Evolutionary conservation across 1,140 invertebrate species (phyloP), one percentile per base, ranked within the genome.

Genomic region (Lanistes nyassanus): DNA sequence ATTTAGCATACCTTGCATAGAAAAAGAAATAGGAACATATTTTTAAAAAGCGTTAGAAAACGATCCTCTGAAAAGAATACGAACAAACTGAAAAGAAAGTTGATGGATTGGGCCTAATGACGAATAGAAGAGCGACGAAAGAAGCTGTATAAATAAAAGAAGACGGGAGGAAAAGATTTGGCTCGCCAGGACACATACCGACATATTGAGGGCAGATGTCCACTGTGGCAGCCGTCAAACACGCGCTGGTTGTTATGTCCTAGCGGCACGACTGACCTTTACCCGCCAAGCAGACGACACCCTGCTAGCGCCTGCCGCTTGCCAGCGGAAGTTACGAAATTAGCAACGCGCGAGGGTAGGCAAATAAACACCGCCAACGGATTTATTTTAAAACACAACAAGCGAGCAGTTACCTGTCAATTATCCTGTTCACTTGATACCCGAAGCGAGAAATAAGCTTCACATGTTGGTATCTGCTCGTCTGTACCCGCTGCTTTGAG

Each of bases 341-440:
- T 67, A 67, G 65, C 65, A 31, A n/a, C 65, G 65, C 26, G n/a
- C 34, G 29, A 42, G 65, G 65, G 65, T 23, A 67, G 65, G 26
- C 39, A 67, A 67, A 67, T 67, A 67, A 67, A 67, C 42, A 67
- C 7, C 16, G 65, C 31, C 47, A 37, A 36, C 34, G 60, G 42
- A 56, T 56, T 65, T 62, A 58, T 69, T 42, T 70, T 58, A 66
- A 66, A 37, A 29, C 29, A 67, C 39, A 75, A 51, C 64, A 37
- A 60, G 62, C 39, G 34, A 55, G 23, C 34, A 51, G 51, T 55
- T 66, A 60, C 31, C 60, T 60, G 53, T 66, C 62, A 66, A 56
- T 65, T 65, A 67, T 23, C 23, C 23, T 39, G 66, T 51, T 64
- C 31, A 64, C 36, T 26, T 64, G 56, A 64, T 74, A 62, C 60